These are phyloP conservation scores for Speoplatyrhinus poulsoni DNA, from an alignment of 2,113 vertebrate species.

Conservation along the genomic window DNA sequence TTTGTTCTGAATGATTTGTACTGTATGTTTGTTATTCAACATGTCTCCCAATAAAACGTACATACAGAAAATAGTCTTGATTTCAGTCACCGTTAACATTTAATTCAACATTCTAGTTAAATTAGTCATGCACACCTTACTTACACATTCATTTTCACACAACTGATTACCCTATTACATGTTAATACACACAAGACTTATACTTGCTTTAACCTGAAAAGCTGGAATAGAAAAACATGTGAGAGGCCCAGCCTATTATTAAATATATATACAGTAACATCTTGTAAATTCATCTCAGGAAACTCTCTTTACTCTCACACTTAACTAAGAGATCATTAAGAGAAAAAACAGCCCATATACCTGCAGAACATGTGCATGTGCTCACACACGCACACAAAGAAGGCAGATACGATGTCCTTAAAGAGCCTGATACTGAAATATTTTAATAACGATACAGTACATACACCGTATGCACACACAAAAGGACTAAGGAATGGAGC, in stretches of 20 bases:
- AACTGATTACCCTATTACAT: conserved; percentile 17
- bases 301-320: conserved; percentile 30
- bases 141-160: conserved; percentile 19
- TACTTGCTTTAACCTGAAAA: neutral
- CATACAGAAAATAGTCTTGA: neutral
- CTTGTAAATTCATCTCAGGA: conserved; percentile 29
- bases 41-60: conserved; percentile 51
- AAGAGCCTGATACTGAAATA: conserved; percentile 26
- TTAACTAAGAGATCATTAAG: neutral
- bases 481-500: neutral
- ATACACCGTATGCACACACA: conserved; percentile 1
- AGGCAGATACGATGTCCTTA: conserved; percentile 48
- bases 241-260: neutral
- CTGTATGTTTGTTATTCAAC: conserved; percentile 66
- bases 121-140: conserved; percentile 40
- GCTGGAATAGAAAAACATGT: conserved; percentile 16
- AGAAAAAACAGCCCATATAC: neutral
- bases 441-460: neutral
- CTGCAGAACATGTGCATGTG: neutral
- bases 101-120: conserved; percentile 42
- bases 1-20: conserved; percentile 59
- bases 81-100: conserved; percentile 56
- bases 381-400: conserved; percentile 8
- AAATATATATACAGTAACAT: conserved; percentile 17
- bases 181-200: conserved; percentile 19